Conservation (phyloP, 2,113 vertebrate genomes). For the Lampris megalopsis region DNA sequence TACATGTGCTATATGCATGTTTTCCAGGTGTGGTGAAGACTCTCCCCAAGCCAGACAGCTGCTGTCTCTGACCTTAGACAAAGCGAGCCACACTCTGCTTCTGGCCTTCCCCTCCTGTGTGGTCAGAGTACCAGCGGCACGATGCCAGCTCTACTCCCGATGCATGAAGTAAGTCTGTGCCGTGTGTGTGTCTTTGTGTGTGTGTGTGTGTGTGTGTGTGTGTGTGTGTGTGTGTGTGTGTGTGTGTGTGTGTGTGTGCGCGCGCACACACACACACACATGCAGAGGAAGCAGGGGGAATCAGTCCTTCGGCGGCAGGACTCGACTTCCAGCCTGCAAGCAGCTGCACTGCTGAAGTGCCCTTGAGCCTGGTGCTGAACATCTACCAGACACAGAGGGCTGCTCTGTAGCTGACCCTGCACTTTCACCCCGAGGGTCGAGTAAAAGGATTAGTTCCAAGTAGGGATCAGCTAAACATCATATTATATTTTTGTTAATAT, state of each 20-base stretch:
- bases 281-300: neutral
- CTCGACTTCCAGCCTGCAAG: neutral
- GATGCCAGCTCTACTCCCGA: constrained; percentile 92
- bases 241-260: too few relatives aligned
- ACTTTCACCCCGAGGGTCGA: neutral
- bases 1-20: constrained; percentile 29
- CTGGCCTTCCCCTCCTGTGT: constrained; percentile 92
- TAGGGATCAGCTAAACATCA: constrained; percentile 11
- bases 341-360: constrained; percentile 38
- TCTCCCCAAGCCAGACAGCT: constrained; percentile 84
- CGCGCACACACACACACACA: constrained; percentile 23
- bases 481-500: constrained; percentile 19
- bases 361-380: constrained; percentile 29
- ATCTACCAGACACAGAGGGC: too few relatives aligned
- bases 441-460: constrained; percentile 11
- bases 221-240: too few relatives aligned
- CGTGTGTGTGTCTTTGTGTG: too few relatives aligned
- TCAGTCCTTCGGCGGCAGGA: neutral
- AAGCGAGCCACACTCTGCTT: constrained; percentile 86
- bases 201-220: too few relatives aligned
- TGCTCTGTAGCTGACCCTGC: constrained; percentile 6
- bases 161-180: constrained; percentile 92
- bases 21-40: constrained; percentile 87
- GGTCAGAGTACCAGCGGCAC: constrained; percentile 90
- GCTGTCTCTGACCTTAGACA: constrained; percentile 90